phyloP scores from a whole-genome alignment of 2,888 invertebrate species.

The Xanthorhoe spadicearia region DNA sequence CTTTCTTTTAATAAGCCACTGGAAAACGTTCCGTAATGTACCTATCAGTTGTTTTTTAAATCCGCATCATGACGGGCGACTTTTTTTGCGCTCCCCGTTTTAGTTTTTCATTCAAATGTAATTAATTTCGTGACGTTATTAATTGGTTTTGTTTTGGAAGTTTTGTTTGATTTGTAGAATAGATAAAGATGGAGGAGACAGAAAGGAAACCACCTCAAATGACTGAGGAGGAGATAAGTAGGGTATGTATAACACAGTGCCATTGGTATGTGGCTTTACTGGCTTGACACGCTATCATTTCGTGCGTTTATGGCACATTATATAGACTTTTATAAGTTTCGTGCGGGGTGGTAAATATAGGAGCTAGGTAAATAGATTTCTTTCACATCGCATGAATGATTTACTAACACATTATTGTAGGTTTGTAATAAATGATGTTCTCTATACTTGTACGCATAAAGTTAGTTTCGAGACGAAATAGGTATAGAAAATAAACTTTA shows the following conservation, averaged over 20 bases:
- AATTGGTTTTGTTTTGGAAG: slow-evolving; percentile 42
- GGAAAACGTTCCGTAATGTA: slow-evolving; percentile 74
- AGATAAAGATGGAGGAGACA: slow-evolving; percentile 59
- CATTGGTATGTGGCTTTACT: slow-evolving; percentile 21
- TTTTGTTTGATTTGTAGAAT: slow-evolving; percentile 33
- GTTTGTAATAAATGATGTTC: too few species aligned
- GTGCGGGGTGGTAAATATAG: background rate
- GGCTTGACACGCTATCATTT: slow-evolving; percentile 25
- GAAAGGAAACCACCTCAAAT: slow-evolving; percentile 63
- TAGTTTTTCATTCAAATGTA: slow-evolving; percentile 47
- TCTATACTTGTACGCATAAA: too few species aligned
- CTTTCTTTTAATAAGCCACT: slow-evolving; percentile 81
- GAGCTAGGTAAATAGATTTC: slow-evolving; percentile 18
- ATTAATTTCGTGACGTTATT: slow-evolving; percentile 50
- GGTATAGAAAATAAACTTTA: too few species aligned
- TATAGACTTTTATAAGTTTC: slow-evolving; percentile 4
- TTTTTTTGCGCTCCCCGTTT: slow-evolving; percentile 58
- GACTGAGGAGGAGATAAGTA: slow-evolving; percentile 77
- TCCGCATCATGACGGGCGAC: slow-evolving; percentile 72
- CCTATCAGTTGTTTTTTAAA: slow-evolving; percentile 81
- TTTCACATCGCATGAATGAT: background rate
- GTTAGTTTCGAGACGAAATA: too few species aligned
- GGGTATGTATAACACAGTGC: slow-evolving; percentile 57
- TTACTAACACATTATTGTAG: background rate
- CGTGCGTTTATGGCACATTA: slow-evolving; percentile 14